A percentile compares a stretch with the other conserved stretches of the same genome.
These are phyloP conservation scores for Nilaparvata lugens DNA, from an alignment of 1,140 invertebrate genomes.

Conservation along the genomic window DNA sequence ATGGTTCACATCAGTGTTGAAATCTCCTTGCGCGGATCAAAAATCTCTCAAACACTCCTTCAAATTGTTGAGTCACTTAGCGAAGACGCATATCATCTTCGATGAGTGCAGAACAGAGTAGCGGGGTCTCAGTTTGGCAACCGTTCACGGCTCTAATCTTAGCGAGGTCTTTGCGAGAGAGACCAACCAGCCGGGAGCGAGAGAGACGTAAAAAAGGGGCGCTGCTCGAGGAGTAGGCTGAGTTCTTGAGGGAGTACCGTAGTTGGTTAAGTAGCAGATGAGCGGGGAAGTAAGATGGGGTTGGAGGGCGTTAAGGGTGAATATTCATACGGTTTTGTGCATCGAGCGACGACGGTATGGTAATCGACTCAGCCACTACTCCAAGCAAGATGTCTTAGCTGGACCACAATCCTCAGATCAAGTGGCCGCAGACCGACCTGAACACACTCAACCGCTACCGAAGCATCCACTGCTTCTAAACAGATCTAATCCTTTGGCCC, in stretches of 20 bases:
- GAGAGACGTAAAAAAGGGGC: neutral
- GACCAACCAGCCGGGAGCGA: no score
- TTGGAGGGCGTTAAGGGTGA: neutral
- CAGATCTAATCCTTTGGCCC: neutral
- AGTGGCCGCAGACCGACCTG: neutral
- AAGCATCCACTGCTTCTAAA: neutral
- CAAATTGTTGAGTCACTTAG: no score
- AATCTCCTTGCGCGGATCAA: no score
- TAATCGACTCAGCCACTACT: neutral
- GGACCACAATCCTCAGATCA: constrained; percentile 3
- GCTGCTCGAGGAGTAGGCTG: neutral
- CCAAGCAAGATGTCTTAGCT: neutral
- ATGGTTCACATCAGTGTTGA: no score
- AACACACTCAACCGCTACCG: neutral
- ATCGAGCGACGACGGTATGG: neutral
- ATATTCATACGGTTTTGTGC: no score
- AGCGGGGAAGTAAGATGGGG: neutral
- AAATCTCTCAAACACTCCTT: no score
- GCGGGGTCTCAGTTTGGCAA: no score
- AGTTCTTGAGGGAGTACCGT: neutral
- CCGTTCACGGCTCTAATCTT: no score
- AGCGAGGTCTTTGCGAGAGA: no score
- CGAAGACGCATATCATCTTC: no score
- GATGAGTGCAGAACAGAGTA: no score
- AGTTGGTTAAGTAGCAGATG: neutral